Conservation (phyloP, 2,113 vertebrate genomes). For the Channa argus region DNA sequence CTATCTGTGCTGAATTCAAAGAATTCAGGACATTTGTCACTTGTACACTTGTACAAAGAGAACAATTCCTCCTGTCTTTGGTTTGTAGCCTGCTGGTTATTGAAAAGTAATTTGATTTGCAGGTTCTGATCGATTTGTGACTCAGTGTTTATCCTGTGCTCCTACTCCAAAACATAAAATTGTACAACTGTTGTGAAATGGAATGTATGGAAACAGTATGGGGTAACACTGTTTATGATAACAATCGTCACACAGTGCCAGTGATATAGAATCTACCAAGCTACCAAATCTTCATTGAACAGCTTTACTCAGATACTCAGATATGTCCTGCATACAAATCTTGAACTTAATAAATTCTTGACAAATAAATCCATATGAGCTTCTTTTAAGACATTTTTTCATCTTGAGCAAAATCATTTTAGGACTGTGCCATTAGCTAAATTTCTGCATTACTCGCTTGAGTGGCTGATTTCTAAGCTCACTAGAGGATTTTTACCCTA, state of each 20-base stretch:
- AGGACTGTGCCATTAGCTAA: not conserved
- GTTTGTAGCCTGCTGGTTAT: constrained; percentile 48
- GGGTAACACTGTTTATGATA: not conserved
- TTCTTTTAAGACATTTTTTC: constrained; percentile 4
- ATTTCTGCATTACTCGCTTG: constrained; percentile 1
- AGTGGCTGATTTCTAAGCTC: constrained; percentile 21
- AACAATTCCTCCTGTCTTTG: constrained; percentile 27
- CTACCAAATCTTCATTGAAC: not conserved
- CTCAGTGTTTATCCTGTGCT: constrained; percentile 5
- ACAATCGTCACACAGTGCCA: not conserved
- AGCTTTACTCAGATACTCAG: constrained; percentile 22
- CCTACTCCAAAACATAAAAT: constrained; percentile 15
- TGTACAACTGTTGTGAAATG: constrained; percentile 26
- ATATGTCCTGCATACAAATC: constrained; percentile 51
- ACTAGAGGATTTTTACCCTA: not conserved
- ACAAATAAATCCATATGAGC: not conserved
- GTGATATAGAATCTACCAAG: constrained; percentile 18
- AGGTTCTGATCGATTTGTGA: constrained; percentile 42
- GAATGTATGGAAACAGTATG: not conserved
- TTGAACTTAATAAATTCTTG: constrained; percentile 47
- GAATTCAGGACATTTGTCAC: constrained; percentile 35
- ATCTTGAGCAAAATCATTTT: constrained; percentile 11
- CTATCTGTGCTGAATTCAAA: not conserved
- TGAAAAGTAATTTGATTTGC: constrained; percentile 55
- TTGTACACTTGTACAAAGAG: constrained; percentile 8